Conservation (phyloP, 2,888 invertebrate species). For the Polydrusus tereticollis region DNA sequence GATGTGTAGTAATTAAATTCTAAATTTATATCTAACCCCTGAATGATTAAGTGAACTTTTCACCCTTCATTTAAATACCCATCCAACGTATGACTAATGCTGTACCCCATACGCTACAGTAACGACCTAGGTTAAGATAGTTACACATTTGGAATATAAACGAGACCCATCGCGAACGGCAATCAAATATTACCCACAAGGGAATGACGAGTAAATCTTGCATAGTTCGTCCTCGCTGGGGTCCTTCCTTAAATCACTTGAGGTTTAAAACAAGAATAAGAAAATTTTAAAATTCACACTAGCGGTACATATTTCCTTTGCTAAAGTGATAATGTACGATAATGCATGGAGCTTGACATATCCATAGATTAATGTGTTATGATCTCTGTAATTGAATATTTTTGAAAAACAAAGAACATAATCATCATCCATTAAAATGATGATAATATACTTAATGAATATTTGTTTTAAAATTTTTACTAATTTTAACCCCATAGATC, state of each 20-base stretch:
- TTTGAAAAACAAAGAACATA: no score
- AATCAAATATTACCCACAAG: constrained; percentile 49
- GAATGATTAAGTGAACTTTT: background rate
- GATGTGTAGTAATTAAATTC: no score
- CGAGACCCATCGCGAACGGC: constrained; percentile 45
- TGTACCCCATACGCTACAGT: constrained; percentile 8
- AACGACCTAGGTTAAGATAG: constrained; percentile 40
- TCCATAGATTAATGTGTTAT: no score
- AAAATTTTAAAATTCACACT: constrained; percentile 25
- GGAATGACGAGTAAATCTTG: constrained; percentile 25
- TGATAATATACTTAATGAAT: no score
- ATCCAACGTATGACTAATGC: constrained; percentile 37
- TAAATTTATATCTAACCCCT: no score
- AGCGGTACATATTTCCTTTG: constrained; percentile 24
- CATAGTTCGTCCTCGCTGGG: background rate
- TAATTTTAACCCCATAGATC: no score
- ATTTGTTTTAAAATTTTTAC: no score
- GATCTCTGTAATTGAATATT: no score
- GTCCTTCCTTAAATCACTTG: constrained; percentile 16
- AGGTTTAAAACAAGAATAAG: background rate
- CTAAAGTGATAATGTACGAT: constrained; percentile 21
- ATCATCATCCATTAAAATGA: no score
- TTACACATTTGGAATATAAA: constrained; percentile 39
- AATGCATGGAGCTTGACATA: constrained; percentile 1
- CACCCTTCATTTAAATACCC: constrained; percentile 34